Evolutionary conservation across 92 coral and sea anemone genomes (phyloP), one percentile per base, ranked within the genome.

Genomic region (Phenganax subtilis): DNA sequence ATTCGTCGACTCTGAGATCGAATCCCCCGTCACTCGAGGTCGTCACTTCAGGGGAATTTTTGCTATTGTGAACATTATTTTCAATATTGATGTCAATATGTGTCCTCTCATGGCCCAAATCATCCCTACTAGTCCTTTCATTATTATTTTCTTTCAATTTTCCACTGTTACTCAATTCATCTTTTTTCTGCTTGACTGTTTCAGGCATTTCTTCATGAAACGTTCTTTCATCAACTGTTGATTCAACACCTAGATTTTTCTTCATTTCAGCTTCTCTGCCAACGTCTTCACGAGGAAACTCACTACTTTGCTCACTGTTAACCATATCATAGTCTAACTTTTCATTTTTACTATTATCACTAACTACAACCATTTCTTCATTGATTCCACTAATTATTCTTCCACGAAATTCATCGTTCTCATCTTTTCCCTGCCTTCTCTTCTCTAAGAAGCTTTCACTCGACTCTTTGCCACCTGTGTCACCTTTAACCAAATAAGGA

Each of bases 61-160:
- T 10, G 65, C 65, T 59, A 67, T 67, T 67, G 27, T 67, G 7
- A 28, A 20, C 29, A 62, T 62, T 0, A 67, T 67, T 67, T 67
- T 67, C 72, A 5, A 16, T 67, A 67, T 28, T 68, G 53, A 68
- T 51, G 54, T 68, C 73, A 68, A 30, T 53, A 14, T 68, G n/a
- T 51, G 14, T 68, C 12, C 16, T 27, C 10, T 11, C n/a, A n/a
- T 30, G 47, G 10, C 15, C 15, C 31, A 27, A 8, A 1, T 64
- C 70, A 20, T 20, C 70, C 9, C 27, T 37, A 5, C 73, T 68
- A 68, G 73, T 68, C 73, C 73, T 68, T 6, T 68, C 73, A 25
- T 68, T 53, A 30, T 29, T 51, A 2, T 64, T 16, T 3, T 25
- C 25, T 64, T 30, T 20, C 10, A 64, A 64, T 25, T 5, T 28